Conservation (phyloP, 23 tunicate species). For the Trididemnum clinides region DNA sequence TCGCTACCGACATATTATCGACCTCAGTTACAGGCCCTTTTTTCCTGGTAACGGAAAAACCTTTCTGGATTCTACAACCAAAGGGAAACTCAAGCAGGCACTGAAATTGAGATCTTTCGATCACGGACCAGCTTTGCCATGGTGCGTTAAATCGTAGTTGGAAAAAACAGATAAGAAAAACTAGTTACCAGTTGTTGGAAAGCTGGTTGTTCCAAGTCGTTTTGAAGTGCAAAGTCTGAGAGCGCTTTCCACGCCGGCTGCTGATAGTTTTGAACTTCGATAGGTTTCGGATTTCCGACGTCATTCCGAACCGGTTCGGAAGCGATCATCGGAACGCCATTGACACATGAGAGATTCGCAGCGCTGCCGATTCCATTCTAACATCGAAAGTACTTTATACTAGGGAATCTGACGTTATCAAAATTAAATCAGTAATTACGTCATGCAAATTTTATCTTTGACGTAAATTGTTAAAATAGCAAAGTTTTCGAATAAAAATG, state of each 20-base stretch:
- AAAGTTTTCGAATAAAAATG: no score
- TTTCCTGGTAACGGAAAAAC: no score
- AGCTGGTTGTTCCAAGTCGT: conserved; percentile 90
- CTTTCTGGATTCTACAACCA: not conserved
- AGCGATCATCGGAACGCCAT: conserved; percentile 85
- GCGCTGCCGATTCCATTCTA: conserved; percentile 7
- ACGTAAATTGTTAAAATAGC: no score
- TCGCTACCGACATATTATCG: no score
- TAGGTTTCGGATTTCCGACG: conserved; percentile 52
- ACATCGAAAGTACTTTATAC: no score
- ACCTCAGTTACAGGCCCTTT: no score
- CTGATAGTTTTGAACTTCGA: conserved; percentile 81
- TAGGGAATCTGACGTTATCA: no score
- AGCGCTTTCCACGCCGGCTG: conserved; percentile 97
- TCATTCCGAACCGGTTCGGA: conserved; percentile 91
- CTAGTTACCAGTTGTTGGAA: conserved; percentile 91
- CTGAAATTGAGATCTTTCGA: no score
- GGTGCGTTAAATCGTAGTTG: conserved; percentile 82
- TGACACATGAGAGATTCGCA: conserved; percentile 53
- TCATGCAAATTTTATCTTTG: no score
- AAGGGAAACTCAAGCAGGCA: not conserved
- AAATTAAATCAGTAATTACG: no score
- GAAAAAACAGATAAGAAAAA: conserved; percentile 47
- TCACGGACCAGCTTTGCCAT: no score
- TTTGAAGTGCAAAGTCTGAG: conserved; percentile 85